Conservation (phyloP, 1,140 invertebrate genomes). For the Leptinotarsa lineolata region DNA sequence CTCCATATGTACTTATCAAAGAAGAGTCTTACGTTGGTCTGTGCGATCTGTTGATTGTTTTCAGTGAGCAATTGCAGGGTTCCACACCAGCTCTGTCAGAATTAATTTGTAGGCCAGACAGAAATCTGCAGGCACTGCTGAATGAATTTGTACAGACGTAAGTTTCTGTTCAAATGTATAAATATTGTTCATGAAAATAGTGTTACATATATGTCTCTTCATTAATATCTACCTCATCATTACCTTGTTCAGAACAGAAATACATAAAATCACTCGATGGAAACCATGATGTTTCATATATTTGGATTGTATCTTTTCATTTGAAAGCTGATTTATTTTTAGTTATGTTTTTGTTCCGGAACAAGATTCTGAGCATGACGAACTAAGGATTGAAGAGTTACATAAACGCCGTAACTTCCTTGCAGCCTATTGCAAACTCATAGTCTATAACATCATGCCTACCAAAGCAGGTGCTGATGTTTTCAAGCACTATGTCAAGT, state of each 20-base stretch:
- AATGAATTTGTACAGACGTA: slow-evolving; percentile 89
- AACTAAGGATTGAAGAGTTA: slow-evolving; percentile 92
- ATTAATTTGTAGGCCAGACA: slow-evolving; percentile 83
- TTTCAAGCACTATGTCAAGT: slow-evolving; percentile 98
- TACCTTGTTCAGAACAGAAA: no score
- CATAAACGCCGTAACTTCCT: slow-evolving; percentile 95
- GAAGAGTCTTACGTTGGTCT: slow-evolving; percentile 83
- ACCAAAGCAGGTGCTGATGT: slow-evolving; percentile 91
- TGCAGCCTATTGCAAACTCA: slow-evolving; percentile 95
- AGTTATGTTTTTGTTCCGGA: slow-evolving; percentile 77
- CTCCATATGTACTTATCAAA: slow-evolving; percentile 47
- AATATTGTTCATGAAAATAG: no score
- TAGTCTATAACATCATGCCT: slow-evolving; percentile 96
- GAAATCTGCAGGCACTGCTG: slow-evolving; percentile 78
- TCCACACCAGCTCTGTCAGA: slow-evolving; percentile 65
- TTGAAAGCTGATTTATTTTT: neutral
- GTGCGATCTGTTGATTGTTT: slow-evolving; percentile 94
- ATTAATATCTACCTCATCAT: no score
- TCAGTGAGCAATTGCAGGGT: slow-evolving; percentile 81
- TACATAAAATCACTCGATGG: no score
- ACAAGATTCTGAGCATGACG: slow-evolving; percentile 70
- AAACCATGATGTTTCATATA: no score
- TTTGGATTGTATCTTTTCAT: no score
- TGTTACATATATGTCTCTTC: no score
- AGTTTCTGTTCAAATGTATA: slow-evolving; percentile 69